Evolutionary conservation across 2,113 vertebrate genomes (phyloP).

Genomic region (Neodontobutis hainanensis): DNA sequence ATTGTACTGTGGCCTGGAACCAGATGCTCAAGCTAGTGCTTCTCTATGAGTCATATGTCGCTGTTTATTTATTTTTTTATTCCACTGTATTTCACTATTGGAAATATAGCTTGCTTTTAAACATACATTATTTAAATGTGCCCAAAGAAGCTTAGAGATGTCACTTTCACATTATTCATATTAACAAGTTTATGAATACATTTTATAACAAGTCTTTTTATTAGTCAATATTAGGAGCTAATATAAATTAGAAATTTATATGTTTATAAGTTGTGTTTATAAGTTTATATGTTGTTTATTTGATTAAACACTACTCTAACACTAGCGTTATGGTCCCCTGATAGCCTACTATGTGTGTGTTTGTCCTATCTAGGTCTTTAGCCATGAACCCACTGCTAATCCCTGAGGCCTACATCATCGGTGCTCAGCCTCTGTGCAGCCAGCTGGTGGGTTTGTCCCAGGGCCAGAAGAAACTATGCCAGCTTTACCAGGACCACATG

Average conservation of each 20-base stretch:
- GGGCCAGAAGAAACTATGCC: conserved; percentile 96
- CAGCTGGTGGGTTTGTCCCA: conserved; percentile 94
- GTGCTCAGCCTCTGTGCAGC: conserved; percentile 96
- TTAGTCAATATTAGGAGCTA: too few species aligned
- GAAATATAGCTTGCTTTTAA: neutral
- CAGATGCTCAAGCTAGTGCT: conserved; percentile 65
- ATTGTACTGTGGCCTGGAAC: conserved; percentile 74
- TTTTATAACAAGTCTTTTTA: too few species aligned
- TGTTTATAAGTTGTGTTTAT: too few species aligned
- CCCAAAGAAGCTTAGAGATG: too few species aligned
- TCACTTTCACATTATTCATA: too few species aligned
- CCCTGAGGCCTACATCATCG: conserved; percentile 99
- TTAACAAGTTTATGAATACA: too few species aligned
- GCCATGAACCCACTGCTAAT: conserved; percentile 95
- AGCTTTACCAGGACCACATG: conserved; percentile 99
- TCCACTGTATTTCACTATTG: conserved; percentile 12
- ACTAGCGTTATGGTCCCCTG: neutral
- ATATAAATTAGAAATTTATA: too few species aligned
- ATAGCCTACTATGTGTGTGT: conserved; percentile 17
- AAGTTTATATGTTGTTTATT: conserved; percentile 1
- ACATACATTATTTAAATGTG: neutral
- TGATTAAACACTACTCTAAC: neutral
- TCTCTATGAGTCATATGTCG: conserved; percentile 25
- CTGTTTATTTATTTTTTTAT: conserved; percentile 3
- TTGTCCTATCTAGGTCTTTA: conserved; percentile 83